Evolutionary conservation across 2,113 vertebrate species (phyloP), one percentile per base, ranked within the genome.

Genomic region (Tympanuchus pallidicinctus): DNA sequence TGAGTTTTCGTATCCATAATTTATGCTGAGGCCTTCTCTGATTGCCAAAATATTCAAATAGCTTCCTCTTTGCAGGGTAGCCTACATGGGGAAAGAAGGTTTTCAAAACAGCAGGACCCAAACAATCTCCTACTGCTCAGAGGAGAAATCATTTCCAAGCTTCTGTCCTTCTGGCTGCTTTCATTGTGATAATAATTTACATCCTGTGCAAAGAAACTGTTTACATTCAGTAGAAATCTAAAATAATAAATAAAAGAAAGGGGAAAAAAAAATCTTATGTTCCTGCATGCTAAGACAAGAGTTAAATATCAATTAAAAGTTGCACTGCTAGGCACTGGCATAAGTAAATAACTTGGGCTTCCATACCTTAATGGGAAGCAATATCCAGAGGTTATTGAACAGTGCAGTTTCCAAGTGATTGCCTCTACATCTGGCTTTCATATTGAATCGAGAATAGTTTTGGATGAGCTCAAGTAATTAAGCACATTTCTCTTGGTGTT

Each of bases 1-100:
- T 95, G 89, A 95, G 95, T 96, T 96, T 97, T 94, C 94, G 81
- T 97, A 97, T 98, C 94, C 96, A 96, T 98, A 97, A 98, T 98
- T 98, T 97, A 98, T 98, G 94, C 92, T 97, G 82, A 85, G 91
- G 93, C 86, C 81, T 92, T 95, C 95, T 97, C 90, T 97, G 93
- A 96, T 97, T 98, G 96, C 97, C 97, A 98, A 97, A 97, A 97
- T 97, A 98, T 97, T 98, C 97, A 98, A 98, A 98, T 45, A 22
- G 93, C 87, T 97, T 98, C 97, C 93, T 97, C 97, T 98, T 97
- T 96, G 95, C 89, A 88, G 96, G 97, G 96, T 96, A 95, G 97
- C 94, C 91, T 95, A 92, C 93, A 7, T 96, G 87, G 95, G 96
- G 88, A 93, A 95, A 96, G 96, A 97, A 96, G 96, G 95, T 98